Evolutionary conservation across 1,140 invertebrate species (phyloP).

Genomic region (Calliopsis andreniformis): DNA sequence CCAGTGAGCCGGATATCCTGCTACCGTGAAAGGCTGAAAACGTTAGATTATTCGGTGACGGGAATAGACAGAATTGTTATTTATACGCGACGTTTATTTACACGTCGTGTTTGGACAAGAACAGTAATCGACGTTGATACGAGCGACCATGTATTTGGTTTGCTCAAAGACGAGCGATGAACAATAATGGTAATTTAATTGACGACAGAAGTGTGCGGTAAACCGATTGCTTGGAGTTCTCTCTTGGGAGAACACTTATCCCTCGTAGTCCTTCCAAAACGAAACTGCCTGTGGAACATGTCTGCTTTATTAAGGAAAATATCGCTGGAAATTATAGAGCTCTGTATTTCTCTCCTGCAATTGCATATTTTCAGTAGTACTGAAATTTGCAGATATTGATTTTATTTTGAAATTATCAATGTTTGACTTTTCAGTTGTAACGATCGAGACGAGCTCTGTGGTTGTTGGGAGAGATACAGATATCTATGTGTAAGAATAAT

Average conservation of each 20-base stretch:
- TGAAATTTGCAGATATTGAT: background rate
- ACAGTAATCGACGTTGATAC: background rate
- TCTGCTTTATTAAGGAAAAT: too few relatives aligned
- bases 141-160: constrained; percentile 8
- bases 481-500: background rate
- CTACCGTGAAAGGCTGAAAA: background rate
- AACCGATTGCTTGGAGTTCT: background rate
- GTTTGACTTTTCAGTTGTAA: too few relatives aligned
- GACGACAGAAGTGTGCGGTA: background rate
- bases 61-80: background rate
- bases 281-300: too few relatives aligned
- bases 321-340: too few relatives aligned
- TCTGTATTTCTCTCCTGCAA: too few relatives aligned
- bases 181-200: background rate
- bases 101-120: background rate
- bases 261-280: too few relatives aligned
- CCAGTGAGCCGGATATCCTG: constrained; percentile 5
- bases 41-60: background rate
- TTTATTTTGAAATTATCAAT: background rate
- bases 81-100: background rate
- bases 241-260: background rate
- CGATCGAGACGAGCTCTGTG: too few relatives aligned
- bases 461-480: too few relatives aligned
- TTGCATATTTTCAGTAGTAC: too few relatives aligned
- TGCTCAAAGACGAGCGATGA: background rate